Base-by-base conservation (phyloP, 2,888 invertebrate genomes). In the Aspidiotus rigidus region DNA sequence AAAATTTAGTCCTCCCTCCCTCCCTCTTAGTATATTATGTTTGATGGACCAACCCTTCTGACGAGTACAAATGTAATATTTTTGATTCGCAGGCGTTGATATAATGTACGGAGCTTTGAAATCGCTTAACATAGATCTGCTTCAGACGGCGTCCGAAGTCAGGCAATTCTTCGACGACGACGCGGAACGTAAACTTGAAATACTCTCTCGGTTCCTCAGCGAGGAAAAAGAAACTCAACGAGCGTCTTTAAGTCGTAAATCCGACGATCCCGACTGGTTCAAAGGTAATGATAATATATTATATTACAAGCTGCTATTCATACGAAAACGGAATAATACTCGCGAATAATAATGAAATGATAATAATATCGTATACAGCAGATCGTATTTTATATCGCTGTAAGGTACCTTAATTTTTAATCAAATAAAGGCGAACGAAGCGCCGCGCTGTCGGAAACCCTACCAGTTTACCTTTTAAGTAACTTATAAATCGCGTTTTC, bases 201-300 rank as follows among this genome's bases (percentile, higher is more conserved):
- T 80, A 69, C 74, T 81, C 64, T 79, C 80, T 0, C 78, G 79
- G 71, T 77, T 79, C 49, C 72, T 81, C 53, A 77, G 78, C 69
- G 77, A 77, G 75, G 70, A 72, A 13, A 64, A 72, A 28, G 71
- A 71, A 75, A 80, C 83, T 7, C 81, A 81, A 16, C 85, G 86
- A 73, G 80, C 82, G 0, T 78, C 81, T 73, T 79, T 84, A 40
- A 86, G 86, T 75, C 81, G 81, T 57, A 82, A 83, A 72, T 79
- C 82, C 10, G 85, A 88, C 72, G 87, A 92, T 78, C 85, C 87
- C 0, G 86, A 84, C 72, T 92, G 92, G 92, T 92, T 92, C 79
- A 81, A 83, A 80, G 89, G 89, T 80, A 74, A 39, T 54, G 49
- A 9, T 55, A 60, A 7, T 60, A 28, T 28, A 28, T 3, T 28